Evolutionary conservation across 1,140 invertebrate genomes (phyloP).

Genomic region (Microplitis mediator): DNA sequence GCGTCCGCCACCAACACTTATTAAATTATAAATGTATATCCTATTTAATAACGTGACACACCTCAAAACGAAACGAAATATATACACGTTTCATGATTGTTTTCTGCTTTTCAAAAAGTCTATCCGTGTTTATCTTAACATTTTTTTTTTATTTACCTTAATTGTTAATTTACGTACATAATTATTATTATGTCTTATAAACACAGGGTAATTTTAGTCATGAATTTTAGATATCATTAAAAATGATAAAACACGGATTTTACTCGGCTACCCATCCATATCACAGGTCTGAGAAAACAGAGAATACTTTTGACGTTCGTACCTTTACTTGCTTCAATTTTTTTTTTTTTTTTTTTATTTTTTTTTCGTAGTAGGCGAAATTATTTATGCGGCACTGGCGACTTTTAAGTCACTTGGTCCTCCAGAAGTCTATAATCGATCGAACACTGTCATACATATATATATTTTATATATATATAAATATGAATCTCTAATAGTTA

Average conservation of each 20-base stretch:
- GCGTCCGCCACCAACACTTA: neutral
- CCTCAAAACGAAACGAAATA: neutral
- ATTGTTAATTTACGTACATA: no score
- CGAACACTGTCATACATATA: neutral
- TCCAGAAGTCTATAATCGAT: conserved; percentile 15
- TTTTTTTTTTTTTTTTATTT: conserved; percentile 4
- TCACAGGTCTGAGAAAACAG: conserved; percentile 53
- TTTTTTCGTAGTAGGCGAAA: conserved; percentile 8
- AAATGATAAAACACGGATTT: neutral
- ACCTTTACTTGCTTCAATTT: conserved; percentile 9
- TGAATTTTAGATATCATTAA: neutral
- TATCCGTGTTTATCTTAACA: neutral
- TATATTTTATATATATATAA: no score
- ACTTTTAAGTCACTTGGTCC: conserved; percentile 25
- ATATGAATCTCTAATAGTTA: neutral
- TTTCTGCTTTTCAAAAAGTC: conserved; percentile 43
- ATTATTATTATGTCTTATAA: no score
- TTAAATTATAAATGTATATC: neutral
- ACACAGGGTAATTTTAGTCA: neutral
- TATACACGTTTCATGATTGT: conserved; percentile 45
- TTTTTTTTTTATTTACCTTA: no score
- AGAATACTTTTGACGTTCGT: conserved; percentile 37
- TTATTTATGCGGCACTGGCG: conserved; percentile 9
- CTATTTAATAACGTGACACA: neutral
- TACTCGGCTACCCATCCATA: conserved; percentile 39